Percentiles rank a stretch among this genome's conserved stretches.
phyloP scores from a whole-genome alignment of 35 echinoderm and acorn worm genomes.

The Apostichopus japonicus region DNA sequence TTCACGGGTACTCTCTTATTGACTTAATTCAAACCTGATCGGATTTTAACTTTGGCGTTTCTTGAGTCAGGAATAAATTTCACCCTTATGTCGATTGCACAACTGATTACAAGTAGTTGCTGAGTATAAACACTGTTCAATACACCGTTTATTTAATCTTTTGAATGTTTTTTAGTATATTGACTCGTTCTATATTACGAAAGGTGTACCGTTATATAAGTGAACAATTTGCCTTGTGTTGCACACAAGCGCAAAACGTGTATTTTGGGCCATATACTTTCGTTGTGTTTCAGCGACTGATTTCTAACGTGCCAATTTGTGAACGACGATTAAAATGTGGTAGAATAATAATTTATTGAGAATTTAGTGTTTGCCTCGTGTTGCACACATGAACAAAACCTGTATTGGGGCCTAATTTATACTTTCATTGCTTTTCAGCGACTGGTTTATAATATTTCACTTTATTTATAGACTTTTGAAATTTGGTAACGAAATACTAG shows the following conservation, averaged over 20 bases:
- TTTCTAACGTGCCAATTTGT: no score
- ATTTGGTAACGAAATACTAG: no score
- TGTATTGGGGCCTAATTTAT: no score
- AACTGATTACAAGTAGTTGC: not conserved
- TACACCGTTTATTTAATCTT: not conserved
- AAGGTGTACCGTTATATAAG: not conserved
- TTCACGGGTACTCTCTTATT: not conserved
- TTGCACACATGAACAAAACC: no score
- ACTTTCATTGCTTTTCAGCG: no score
- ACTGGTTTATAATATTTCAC: no score
- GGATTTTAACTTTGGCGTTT: not conserved
- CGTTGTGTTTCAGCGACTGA: no score
- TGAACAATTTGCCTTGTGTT: not conserved
- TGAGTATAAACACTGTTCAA: not conserved
- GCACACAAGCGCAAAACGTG: not conserved
- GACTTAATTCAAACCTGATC: not conserved
- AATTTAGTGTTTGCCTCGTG: no score
- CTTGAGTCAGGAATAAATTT: not conserved
- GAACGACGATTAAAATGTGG: no score
- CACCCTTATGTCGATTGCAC: not conserved
- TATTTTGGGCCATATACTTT: no score
- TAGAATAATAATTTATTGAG: no score
- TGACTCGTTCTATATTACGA: not conserved
- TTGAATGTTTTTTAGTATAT: not conserved
- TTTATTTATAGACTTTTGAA: no score